A percentile compares a stretch with the other conserved stretches of the same genome.
Evolutionary conservation across 2,888 invertebrate genomes (phyloP).

Genomic region (Phrixothrix hirtus): DNA sequence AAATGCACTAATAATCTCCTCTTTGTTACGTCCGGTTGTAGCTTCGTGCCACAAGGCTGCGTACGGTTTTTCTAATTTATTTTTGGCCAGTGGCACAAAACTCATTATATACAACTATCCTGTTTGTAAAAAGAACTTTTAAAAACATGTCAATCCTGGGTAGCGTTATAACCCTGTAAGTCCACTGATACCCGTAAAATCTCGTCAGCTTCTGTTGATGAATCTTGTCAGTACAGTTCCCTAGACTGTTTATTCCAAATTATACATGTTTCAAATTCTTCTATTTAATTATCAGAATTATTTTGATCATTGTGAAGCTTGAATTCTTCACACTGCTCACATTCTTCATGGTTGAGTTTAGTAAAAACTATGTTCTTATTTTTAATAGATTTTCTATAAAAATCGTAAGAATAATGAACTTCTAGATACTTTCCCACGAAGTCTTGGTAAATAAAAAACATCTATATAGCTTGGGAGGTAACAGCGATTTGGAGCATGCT

Average conservation of each 20-base stretch:
- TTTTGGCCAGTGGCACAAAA: constrained; percentile 10
- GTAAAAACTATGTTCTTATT: constrained; percentile 27
- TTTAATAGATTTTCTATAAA: constrained; percentile 19
- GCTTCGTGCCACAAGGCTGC: constrained; percentile 14
- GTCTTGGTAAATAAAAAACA: constrained; percentile 11
- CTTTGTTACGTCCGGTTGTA: constrained; percentile 4
- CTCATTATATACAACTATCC: constrained; percentile 8
- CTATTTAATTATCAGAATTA: constrained; percentile 5
- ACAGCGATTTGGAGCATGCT: constrained; percentile 4
- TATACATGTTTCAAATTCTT: neutral
- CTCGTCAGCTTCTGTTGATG: too few species aligned
- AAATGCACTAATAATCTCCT: constrained; percentile 9
- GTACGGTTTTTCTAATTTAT: constrained; percentile 6
- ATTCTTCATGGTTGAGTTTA: constrained; percentile 31
- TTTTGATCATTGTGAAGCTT: constrained; percentile 13
- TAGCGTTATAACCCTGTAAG: constrained; percentile 2
- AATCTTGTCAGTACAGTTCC: neutral
- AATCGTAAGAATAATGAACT: constrained; percentile 18
- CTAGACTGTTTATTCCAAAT: neutral
- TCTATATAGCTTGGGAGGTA: constrained; percentile 3
- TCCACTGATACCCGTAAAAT: neutral
- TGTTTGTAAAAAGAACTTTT: constrained; percentile 5
- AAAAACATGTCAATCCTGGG: constrained; percentile 7
- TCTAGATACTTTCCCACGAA: constrained; percentile 15
- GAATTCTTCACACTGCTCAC: constrained; percentile 28